Base-by-base conservation (phyloP, 1,140 invertebrate genomes). In the Eriocheir sinensis region DNA sequence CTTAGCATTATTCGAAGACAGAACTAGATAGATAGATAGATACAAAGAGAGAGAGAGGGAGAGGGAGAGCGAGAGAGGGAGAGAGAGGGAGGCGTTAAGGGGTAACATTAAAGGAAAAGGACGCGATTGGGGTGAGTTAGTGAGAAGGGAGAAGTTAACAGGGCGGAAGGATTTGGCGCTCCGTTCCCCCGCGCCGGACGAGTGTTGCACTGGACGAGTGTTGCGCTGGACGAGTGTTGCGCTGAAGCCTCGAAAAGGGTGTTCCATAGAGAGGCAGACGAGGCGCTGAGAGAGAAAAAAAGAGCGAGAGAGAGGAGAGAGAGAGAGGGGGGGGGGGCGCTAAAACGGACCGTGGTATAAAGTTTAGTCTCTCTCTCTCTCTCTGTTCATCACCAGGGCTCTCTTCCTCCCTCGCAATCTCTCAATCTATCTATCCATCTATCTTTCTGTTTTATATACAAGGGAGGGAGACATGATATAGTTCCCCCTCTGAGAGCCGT, bases 51-150 rank as follows among this genome's bases (percentile, higher is more conserved):
- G 80, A 83, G 80, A 83, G 80, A 83, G 80, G n/a, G 80, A 83
- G 80, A 83, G 80, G n/a, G 80, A 83, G 80, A 83, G 80, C 9
- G 80, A 83, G 80, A 83, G 80, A 83, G 80, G n/a, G 80, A 83
- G 80, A 83, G 80, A 83, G 80, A 81, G 80, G 21, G 80, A n/a
- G n/a, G 21, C 80, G 3, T 8, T 4, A 30, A 30, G 80, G 21
- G 8, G 34, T 81, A 36, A 30, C 34, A 30, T 4, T 6, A 8
- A 36, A 27, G 8, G n/a, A 36, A 21, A 81, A 21, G 21, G 80
- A n/a, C n/a, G n/a, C n/a, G n/a, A n/a, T n/a, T n/a, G 8, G 80
- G 21, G 34, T 8, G 80, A 81, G n/a, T 6, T 3, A 81, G n/a
- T 6, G n/a, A 81, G n/a, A n/a, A 27, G 27, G n/a, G 8, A 8